Percentiles rank a stretch among this genome's conserved stretches.
phyloP scores from a whole-genome alignment of 2,113 vertebrate species.

The Heloderma charlesbogerti region DNA sequence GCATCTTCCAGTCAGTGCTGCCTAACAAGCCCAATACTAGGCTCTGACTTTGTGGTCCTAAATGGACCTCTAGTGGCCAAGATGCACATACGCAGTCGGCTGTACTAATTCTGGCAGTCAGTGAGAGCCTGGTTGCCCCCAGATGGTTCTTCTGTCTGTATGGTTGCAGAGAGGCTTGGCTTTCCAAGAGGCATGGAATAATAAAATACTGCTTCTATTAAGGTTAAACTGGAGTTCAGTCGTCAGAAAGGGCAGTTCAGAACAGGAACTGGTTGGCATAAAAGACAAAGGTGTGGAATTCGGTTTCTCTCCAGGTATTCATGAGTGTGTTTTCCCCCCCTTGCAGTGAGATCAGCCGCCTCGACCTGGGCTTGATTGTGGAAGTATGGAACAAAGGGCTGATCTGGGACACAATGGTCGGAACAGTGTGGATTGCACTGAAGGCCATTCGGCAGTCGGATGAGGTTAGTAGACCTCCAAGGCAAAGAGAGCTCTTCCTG shows the following conservation, averaged over 20 bases:
- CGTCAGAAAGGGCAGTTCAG: background rate
- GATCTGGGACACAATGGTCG: slow-evolving; percentile 98
- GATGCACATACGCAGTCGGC: background rate
- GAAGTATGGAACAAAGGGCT: slow-evolving; percentile 99
- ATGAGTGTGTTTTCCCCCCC: background rate
- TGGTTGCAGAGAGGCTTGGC: background rate
- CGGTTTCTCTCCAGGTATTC: background rate
- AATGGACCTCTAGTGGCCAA: background rate
- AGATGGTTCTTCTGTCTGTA: background rate
- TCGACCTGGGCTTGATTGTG: slow-evolving; percentile 96
- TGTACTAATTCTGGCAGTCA: background rate
- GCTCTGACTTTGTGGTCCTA: background rate
- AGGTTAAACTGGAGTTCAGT: background rate
- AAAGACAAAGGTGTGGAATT: background rate
- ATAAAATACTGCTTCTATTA: too few relatives aligned
- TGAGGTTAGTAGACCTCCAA: slow-evolving; percentile 80
- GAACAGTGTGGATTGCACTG: slow-evolving; percentile 93
- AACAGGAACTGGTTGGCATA: background rate
- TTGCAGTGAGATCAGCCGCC: slow-evolving; percentile 92
- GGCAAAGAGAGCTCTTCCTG: background rate
- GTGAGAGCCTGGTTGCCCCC: background rate
- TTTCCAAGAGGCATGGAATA: background rate
- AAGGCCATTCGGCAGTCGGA: slow-evolving; percentile 90
- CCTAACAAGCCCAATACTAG: background rate
- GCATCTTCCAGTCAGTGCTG: background rate